These are phyloP conservation scores for Chunga burmeisteri DNA, from an alignment of 2,113 vertebrate genomes.

Conservation along the genomic window DNA sequence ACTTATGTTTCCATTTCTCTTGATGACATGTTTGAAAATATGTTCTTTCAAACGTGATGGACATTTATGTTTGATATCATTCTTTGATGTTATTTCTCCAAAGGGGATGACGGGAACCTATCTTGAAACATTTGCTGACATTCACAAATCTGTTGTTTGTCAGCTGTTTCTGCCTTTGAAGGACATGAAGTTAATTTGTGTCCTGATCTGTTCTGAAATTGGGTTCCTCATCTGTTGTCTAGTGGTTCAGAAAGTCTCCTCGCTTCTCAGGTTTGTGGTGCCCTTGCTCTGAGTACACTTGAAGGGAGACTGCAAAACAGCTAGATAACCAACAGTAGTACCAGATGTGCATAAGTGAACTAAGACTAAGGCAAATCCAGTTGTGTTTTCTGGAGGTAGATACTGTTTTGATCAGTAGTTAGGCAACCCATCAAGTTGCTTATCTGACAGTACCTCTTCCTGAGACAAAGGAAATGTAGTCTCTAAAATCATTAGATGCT, in stretches of 20 bases:
- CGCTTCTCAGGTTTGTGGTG: background rate
- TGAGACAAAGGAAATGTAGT: background rate
- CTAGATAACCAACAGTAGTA: accelerated
- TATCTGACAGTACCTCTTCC: background rate
- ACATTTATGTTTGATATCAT: background rate
- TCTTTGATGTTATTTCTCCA: background rate
- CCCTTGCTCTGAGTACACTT: background rate
- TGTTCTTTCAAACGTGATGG: background rate
- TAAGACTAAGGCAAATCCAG: background rate
- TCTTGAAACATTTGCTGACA: background rate
- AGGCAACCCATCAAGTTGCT: background rate
- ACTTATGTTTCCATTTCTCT: background rate
- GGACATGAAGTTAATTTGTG: background rate
- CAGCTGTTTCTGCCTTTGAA: background rate
- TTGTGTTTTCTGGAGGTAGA: background rate
- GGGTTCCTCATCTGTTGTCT: background rate
- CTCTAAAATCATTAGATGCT: conserved; percentile 6
- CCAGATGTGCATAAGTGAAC: background rate
- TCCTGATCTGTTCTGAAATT: background rate
- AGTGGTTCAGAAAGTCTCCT: background rate
- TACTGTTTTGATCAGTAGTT: background rate
- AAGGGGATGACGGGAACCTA: background rate
- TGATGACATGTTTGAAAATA: background rate
- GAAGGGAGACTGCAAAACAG: background rate
- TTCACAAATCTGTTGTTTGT: conserved; percentile 17